Evolutionary conservation across 1,140 invertebrate genomes (phyloP), one percentile per base, ranked within the genome.

Genomic region (Telenomus remus): DNA sequence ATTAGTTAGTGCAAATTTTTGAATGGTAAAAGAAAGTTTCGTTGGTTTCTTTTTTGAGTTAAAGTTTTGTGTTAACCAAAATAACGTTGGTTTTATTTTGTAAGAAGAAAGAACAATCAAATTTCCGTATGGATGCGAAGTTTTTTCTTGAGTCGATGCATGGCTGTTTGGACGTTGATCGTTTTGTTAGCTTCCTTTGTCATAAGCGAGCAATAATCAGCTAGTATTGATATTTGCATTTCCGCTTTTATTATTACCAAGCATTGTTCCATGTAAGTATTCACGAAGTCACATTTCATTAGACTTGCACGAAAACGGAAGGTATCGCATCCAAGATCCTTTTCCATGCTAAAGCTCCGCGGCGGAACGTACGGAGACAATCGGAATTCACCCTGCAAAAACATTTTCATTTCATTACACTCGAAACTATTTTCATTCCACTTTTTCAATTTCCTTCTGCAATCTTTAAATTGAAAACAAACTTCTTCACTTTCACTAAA

Each of bases 241-340:
- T 79, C 73, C 9, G 61, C 55, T 71, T 71, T 76, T 10, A 79
- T 54, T 39, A 79, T n/a, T 4, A 76, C 69, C 10, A n/a, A 9
- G n/a, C 72, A 79, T 19, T 42, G 46, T 46, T 79, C 69, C 46
- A 55, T 5, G 12, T 10, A 47, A 0, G 37, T 37, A 11, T 50
- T 63, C 9, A 60, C 7, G 15, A 59, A 60, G 14, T 56, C 34
- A 44, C 77, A 79, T 56, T 75, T 79, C 49, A 79, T 43, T 44
- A 75, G 53, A 72, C 54, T 75, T 12, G 72, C 64, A 15, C 50
- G 49, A 44, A 72, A 55, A 12, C 19, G 65, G 49, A 60, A 75
- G 11, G 8, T 53, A 7, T 57, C 65, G 42, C 65, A 74, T 10
- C 76, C 76, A 15, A 65, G n/a, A 33, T 78, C 64, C 8, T 46